Evolutionary conservation across 2,888 invertebrate genomes (phyloP).

Genomic region (Drosophila limbata): DNA sequence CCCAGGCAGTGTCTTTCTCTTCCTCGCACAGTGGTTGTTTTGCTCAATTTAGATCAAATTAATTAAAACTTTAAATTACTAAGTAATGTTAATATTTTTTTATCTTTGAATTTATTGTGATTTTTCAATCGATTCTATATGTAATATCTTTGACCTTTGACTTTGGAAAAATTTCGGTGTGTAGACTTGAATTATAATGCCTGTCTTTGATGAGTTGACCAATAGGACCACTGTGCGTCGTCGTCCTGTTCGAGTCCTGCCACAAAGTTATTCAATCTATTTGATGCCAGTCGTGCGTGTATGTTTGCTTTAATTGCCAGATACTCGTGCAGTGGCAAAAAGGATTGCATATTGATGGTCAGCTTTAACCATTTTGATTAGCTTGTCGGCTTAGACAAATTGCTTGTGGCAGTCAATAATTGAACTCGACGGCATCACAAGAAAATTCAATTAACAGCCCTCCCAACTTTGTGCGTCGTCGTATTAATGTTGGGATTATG

Average conservation of each 20-base stretch:
- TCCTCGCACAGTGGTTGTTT: neutral
- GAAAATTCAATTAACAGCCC: slow-evolving; percentile 61
- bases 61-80: neutral
- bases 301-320: slow-evolving; percentile 62
- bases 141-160: too few species aligned
- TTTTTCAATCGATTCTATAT: too few species aligned
- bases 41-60: neutral
- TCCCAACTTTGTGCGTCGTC: slow-evolving; percentile 30
- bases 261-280: slow-evolving; percentile 70
- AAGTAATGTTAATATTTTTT: neutral
- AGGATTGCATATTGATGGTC: slow-evolving; percentile 45
- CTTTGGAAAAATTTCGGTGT: too few species aligned
- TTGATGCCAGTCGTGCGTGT: slow-evolving; percentile 49
- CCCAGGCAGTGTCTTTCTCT: slow-evolving; percentile 19
- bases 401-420: slow-evolving; percentile 61
- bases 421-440: slow-evolving; percentile 43
- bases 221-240: neutral
- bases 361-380: slow-evolving; percentile 61
- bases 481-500: slow-evolving; percentile 64
- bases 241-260: slow-evolving; percentile 18
- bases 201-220: neutral
- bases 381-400: slow-evolving; percentile 66
- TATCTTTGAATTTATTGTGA: neutral
- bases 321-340: slow-evolving; percentile 20
- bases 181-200: too few species aligned